Base-by-base conservation (phyloP, 1,140 invertebrate genomes). In the Drosophila trapezifrons region DNA sequence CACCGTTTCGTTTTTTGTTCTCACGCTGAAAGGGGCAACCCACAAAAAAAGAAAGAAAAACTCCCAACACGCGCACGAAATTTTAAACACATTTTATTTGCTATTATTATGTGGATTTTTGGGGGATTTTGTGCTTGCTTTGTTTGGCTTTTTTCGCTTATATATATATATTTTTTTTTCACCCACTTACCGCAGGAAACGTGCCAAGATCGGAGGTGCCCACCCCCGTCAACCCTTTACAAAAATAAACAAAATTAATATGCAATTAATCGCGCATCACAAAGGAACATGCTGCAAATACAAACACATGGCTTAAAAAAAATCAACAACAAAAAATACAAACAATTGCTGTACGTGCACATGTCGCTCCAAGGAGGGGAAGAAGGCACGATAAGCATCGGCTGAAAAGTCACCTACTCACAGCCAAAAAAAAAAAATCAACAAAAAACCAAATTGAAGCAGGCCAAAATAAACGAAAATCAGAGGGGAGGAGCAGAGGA, bases 261-360 rank as follows among this genome's bases (percentile, higher is more conserved):
- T 89, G 84, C 84, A 89, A 89, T 89, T 89, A 89, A 89, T 89
- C 84, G 84, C 77, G 76, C 84, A 83, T 65, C 82, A 89, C 84
- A 89, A 71, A 80, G 85, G 69, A 89, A 89, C 80, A 89, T 80
- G 84, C 63, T 76, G 74, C 81, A 76, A 80, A 89, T 89, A 89
- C 54, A 83, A 83, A 57, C 63, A 70, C n/a, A 57, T 25, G n/a
- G 38, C 13, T 17, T 15, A 59, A 52, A 60, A 64, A 51, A 25
- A 20, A 52, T 25, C 46, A 74, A 32, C 51, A 45, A 37, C 27
- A 56, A 43, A 52, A 80, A 70, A 77, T 62, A 77, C 55, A 66
- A 64, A 73, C 66, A 80, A 69, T 76, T 79, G 52, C 37, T 70
- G 69, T 87, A 87, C 83, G 83, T 87, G 79, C 83, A 86, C 82